These are phyloP conservation scores for Numida meleagris DNA, from an alignment of 2,113 vertebrate genomes.

Conservation along the genomic window DNA sequence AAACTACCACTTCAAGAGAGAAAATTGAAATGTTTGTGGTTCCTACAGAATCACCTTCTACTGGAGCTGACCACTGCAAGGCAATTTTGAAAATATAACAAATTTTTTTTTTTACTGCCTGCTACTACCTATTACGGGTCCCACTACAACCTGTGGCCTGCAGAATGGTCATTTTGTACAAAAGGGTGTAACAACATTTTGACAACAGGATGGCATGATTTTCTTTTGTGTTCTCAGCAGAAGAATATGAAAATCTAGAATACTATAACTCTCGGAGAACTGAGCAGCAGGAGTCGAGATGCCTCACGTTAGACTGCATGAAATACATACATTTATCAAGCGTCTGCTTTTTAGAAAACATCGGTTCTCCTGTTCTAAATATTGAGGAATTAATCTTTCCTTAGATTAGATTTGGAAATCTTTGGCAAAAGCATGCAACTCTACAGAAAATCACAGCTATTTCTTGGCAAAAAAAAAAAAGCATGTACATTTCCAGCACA, in stretches of 20 bases:
- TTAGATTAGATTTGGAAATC: not conserved
- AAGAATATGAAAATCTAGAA: not conserved
- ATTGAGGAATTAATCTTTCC: not conserved
- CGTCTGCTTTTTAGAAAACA: not conserved
- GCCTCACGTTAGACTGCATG: not conserved
- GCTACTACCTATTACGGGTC: not conserved
- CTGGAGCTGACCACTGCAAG: not conserved
- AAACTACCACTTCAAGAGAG: conserved; percentile 17
- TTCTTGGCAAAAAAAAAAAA: not conserved
- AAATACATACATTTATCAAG: not conserved
- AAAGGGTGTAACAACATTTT: not conserved
- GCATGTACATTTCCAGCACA: not conserved
- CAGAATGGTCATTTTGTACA: not conserved
- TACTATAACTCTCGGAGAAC: not conserved
- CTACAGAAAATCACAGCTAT: no score
- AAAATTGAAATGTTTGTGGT: conserved; percentile 7
- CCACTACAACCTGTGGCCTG: not conserved
- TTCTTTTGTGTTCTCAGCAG: not conserved
- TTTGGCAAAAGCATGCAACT: not conserved
- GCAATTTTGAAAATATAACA: not conserved
- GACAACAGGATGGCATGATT: not conserved
- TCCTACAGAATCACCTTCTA: conserved; percentile 19
- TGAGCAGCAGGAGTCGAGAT: not conserved
- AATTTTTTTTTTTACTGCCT: not conserved
- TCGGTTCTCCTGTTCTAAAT: not conserved